phyloP scores from a whole-genome alignment of 2,113 vertebrate species.

The Nansenia antarctica region DNA sequence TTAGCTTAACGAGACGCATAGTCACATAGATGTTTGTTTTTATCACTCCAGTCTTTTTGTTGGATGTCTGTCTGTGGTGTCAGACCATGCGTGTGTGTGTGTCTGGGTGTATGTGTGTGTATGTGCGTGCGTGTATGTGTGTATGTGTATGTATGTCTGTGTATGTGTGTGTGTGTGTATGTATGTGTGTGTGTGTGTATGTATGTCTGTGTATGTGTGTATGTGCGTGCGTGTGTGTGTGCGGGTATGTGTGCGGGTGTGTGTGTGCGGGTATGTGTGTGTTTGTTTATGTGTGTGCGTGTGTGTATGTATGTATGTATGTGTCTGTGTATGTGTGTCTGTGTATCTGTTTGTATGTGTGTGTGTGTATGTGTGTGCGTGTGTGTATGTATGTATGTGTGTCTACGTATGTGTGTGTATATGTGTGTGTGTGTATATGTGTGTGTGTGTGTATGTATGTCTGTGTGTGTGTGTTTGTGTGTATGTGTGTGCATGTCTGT shows the following conservation, averaged over 20 bases:
- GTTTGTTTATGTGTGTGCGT: no score
- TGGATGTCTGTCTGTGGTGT: not conserved
- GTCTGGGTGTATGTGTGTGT: constrained; percentile 7
- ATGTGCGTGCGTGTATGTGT: not conserved
- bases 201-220: not conserved
- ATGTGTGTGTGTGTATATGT: not conserved
- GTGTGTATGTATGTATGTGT: constrained; percentile 22
- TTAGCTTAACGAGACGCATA: constrained; percentile 49
- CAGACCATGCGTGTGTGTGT: not conserved
- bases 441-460: constrained; percentile 9
- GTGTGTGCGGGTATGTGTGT: no score
- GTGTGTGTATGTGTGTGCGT: constrained; percentile 28
- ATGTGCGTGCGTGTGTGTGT: no score
- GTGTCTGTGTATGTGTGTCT: constrained; percentile 21
- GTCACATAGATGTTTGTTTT: constrained; percentile 23
- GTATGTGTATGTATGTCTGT: no score
- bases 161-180: no score
- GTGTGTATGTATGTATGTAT: no score
- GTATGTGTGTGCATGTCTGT: not conserved
- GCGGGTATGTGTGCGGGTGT: constrained; percentile 6
- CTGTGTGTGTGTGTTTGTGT: not conserved
- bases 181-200: constrained; percentile 1
- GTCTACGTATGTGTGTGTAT: not conserved
- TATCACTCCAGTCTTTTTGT: constrained; percentile 3
- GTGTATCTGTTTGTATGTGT: constrained; percentile 11